Evolutionary conservation across 2,113 vertebrate genomes (phyloP), one percentile per base, ranked within the genome.

Genomic region (Lates calcarifer): DNA sequence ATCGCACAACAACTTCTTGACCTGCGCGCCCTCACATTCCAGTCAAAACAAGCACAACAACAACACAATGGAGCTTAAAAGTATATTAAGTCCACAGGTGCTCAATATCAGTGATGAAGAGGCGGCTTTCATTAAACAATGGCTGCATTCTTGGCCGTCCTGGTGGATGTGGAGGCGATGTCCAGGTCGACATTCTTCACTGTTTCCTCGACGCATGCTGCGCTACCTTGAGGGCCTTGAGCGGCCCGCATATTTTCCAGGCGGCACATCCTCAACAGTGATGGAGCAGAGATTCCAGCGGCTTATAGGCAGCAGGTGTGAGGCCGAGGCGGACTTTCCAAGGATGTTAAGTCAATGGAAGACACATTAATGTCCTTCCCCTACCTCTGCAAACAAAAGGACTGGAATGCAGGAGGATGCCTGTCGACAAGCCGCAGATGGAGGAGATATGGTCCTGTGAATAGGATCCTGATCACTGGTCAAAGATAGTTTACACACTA

Each of bases 381-480:
- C 76, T 89, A 56, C 73, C 87, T 88, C 88, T 62, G 65, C 88
- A 94, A 94, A 96, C 95, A 95, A 95, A 95, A 79, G 92, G 67
- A 83, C 51, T 79, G 94, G 95, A 95, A 95, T 95, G 91, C 86
- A 82, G 84, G 92, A 94, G 94, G 93, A 95, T 93, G 94, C 91
- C 90, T 90, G 90, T 76, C 72, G 77, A 88, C 91, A 90, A 68
- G 89, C 90, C 57, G 49, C 84, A 92, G 93, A 94, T 94, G 85
- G 83, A 85, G 84, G 83, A 91, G 93, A 95, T 95, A 94, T 5
- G 63, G 57, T 39, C 22, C 24, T 77, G 68, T 93, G 87, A 91
- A 94, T 92, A 87, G 87, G 81, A 91, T 88, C 75, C 87, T 90
- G 90, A 89, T 89, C 79, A 81, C 75, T 81, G 85, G 87, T 91